Evolutionary conservation across 2,113 vertebrate genomes (phyloP).

Genomic region (Lanius ludovicianus): DNA sequence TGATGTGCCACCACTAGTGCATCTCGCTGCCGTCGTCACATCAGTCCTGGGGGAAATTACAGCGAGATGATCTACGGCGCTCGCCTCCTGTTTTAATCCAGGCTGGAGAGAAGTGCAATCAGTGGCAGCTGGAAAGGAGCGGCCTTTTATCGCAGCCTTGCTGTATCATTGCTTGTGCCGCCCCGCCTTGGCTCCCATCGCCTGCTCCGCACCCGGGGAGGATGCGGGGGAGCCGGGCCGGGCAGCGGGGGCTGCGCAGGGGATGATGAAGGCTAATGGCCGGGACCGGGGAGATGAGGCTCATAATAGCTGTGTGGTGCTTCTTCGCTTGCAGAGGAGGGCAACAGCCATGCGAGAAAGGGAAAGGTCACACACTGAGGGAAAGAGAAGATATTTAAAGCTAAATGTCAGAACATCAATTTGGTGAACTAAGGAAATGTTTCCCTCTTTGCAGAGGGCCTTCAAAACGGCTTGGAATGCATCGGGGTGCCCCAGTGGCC

Average conservation of each 20-base stretch:
- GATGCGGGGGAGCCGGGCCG: background rate
- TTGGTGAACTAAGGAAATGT: slow-evolving; percentile 26
- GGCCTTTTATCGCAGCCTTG: background rate
- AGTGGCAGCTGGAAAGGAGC: background rate
- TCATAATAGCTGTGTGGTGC: background rate
- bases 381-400: slow-evolving; percentile 42
- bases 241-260: background rate
- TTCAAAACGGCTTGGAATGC: fast-evolving
- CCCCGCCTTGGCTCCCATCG: background rate
- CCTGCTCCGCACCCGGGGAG: background rate
- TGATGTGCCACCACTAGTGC: background rate
- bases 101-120: background rate
- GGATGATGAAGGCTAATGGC: background rate
- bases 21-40: background rate
- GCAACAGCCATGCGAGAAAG: background rate
- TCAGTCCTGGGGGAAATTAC: background rate
- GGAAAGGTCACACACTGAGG: slow-evolving; percentile 49
- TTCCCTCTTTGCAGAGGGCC: background rate
- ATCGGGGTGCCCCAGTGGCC: background rate
- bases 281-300: background rate
- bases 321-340: background rate
- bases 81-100: background rate
- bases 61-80: background rate
- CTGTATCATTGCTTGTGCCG: background rate
- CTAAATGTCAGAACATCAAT: slow-evolving; percentile 67